Conservation (phyloP, 2,113 vertebrate genomes). For the Ptyas mucosa region DNA sequence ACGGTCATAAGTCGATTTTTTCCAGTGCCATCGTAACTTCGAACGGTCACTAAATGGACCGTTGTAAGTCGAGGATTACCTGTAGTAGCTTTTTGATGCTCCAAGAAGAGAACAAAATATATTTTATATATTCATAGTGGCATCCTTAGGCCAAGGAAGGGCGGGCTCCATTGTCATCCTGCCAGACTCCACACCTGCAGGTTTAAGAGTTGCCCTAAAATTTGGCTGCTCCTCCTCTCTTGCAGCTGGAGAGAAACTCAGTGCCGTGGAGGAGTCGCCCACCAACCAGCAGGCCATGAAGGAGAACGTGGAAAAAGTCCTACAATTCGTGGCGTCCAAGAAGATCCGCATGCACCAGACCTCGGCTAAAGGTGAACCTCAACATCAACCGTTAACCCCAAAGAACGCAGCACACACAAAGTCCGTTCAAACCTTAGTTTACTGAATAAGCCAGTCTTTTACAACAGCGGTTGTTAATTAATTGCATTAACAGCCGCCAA, state of each 20-base stretch:
- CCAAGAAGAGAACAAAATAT: background rate
- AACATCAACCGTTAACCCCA: background rate
- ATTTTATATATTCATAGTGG: background rate
- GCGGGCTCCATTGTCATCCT: background rate
- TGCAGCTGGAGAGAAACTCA: constrained; percentile 87
- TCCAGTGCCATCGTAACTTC: too few relatives aligned
- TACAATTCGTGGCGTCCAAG: constrained; percentile 89
- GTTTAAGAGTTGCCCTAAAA: background rate
- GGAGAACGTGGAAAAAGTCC: constrained; percentile 90
- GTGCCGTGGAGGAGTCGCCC: constrained; percentile 75
- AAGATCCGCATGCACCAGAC: constrained; percentile 96
- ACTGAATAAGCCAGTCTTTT: too few relatives aligned
- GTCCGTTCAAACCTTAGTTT: too few relatives aligned
- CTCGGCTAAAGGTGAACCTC: constrained; percentile 83
- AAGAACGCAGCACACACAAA: too few relatives aligned
- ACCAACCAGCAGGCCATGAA: constrained; percentile 85
- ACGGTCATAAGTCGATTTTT: too few relatives aligned
- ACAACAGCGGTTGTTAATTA: too few relatives aligned
- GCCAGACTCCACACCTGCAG: background rate
- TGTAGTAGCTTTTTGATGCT: accelerated
- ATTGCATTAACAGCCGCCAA: too few relatives aligned
- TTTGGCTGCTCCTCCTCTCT: background rate
- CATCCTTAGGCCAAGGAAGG: background rate
- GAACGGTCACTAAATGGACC: too few relatives aligned
- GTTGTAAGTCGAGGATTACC: too few relatives aligned